Percentiles rank a stretch among this genome's conserved stretches.
phyloP scores from a whole-genome alignment of 2,797 vertebrate species.

The Gila robusta region DNA sequence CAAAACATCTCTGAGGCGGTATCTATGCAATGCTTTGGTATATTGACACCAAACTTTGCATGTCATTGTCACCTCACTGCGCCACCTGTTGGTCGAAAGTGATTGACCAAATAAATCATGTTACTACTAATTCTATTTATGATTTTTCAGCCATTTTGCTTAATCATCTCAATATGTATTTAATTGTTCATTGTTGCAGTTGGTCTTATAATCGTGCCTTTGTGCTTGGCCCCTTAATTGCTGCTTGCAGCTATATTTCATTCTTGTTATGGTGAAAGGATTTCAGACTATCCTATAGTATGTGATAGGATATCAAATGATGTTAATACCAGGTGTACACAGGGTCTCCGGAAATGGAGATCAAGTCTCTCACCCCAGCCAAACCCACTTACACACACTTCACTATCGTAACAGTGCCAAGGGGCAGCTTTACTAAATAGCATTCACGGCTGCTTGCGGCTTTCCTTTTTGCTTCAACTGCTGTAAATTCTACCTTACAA shows the following conservation, averaged over 20 bases:
- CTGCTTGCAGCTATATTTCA: background rate
- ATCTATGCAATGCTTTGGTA: background rate
- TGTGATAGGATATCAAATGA: background rate
- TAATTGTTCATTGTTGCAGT: background rate
- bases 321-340: constrained; percentile 36
- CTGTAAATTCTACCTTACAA: constrained; percentile 15
- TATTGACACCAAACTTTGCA: background rate
- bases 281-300: background rate
- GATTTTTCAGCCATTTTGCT: background rate
- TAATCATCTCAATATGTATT: background rate
- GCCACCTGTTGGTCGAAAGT: background rate
- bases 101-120: background rate
- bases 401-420: background rate
- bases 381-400: background rate
- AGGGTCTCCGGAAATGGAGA: background rate
- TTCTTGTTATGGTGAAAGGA: background rate
- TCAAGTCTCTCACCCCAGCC: background rate
- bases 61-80: background rate
- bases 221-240: background rate
- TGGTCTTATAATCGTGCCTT: rapidly evolving
- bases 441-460: background rate
- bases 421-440: background rate
- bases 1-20: background rate
- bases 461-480: constrained; percentile 26
- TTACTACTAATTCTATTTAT: background rate